Percentiles rank a stretch among this genome's conserved stretches.
Conservation (phyloP, 1,140 invertebrate species). For the Leguminivora glycinivorella region DNA sequence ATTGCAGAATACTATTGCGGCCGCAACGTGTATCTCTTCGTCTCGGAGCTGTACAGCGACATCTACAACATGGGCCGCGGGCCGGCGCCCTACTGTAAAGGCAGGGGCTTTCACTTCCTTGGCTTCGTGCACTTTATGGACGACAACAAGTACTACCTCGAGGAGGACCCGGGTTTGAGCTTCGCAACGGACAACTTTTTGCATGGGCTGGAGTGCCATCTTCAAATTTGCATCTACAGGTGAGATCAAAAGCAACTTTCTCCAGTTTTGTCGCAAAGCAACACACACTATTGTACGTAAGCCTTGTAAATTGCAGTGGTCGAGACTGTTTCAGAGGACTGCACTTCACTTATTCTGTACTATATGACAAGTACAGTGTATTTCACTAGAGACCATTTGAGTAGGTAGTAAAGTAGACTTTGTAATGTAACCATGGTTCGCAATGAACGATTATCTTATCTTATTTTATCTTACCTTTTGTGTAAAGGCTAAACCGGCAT, state of each 20-base stretch:
- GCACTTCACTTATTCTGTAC: too few relatives aligned
- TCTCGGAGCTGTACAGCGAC: slow-evolving; percentile 68
- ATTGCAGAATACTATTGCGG: slow-evolving; percentile 67
- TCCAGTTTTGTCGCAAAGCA: too few relatives aligned
- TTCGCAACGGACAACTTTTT: slow-evolving; percentile 68
- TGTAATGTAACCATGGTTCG: too few relatives aligned
- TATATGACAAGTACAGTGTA: too few relatives aligned
- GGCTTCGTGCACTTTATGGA: slow-evolving; percentile 68
- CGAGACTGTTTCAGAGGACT: too few relatives aligned
- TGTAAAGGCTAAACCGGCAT: too few relatives aligned
- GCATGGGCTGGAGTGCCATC: slow-evolving; percentile 68
- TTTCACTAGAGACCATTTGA: too few relatives aligned
- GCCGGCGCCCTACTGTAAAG: slow-evolving; percentile 57
- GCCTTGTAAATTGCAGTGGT: too few relatives aligned
- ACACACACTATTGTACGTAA: too few relatives aligned
- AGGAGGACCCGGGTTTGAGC: slow-evolving; percentile 59
- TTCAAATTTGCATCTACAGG: slow-evolving; percentile 67
- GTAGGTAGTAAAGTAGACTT: too few relatives aligned
- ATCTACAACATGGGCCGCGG: slow-evolving; percentile 68
- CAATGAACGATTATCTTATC: too few relatives aligned
- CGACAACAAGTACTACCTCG: slow-evolving; percentile 61
- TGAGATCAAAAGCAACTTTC: slow-evolving; percentile 33
- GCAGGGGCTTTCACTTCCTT: slow-evolving; percentile 61
- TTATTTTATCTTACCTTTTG: too few relatives aligned
- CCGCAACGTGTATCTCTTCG: slow-evolving; percentile 66